These are phyloP conservation scores for Podocnemis expansa DNA, from an alignment of 2,113 vertebrate genomes.

Conservation along the genomic window DNA sequence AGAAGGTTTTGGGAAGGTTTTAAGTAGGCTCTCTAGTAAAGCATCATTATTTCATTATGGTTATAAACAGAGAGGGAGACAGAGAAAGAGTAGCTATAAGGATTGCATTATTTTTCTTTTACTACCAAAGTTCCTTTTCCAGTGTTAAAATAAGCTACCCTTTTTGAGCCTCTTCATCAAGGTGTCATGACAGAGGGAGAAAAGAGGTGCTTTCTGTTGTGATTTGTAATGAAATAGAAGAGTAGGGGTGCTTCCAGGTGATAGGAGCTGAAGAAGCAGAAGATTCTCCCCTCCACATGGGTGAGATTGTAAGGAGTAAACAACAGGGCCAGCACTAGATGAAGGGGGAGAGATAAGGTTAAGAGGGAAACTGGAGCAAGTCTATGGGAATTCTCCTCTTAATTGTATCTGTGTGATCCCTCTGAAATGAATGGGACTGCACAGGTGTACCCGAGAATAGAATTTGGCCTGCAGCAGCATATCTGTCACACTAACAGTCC, in stretches of 20 bases:
- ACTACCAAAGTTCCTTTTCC: not conserved
- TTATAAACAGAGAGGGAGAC: not conserved
- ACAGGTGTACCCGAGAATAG: not conserved
- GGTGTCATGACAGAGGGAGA: not conserved
- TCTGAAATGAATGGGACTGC: not conserved
- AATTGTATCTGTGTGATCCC: not conserved
- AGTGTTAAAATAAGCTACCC: not conserved
- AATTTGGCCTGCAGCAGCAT: not conserved
- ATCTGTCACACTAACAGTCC: not conserved
- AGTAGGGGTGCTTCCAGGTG: not conserved
- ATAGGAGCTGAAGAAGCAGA: not conserved
- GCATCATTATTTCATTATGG: not conserved
- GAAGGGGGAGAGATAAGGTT: not conserved
- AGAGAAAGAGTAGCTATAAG: not conserved
- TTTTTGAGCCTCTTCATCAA: not conserved
- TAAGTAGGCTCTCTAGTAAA: not conserved
- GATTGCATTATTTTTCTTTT: not conserved
- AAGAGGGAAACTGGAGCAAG: not conserved
- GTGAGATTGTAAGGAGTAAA: not conserved
- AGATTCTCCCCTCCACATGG: fast-evolving
- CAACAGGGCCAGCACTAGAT: not conserved
- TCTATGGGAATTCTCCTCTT: not conserved
- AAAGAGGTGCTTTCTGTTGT: not conserved
- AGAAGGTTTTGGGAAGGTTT: not conserved
- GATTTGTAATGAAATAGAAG: not conserved